These are phyloP conservation scores for Chironomus tentans DNA, from an alignment of 2,888 invertebrate genomes.

Conservation along the genomic window DNA sequence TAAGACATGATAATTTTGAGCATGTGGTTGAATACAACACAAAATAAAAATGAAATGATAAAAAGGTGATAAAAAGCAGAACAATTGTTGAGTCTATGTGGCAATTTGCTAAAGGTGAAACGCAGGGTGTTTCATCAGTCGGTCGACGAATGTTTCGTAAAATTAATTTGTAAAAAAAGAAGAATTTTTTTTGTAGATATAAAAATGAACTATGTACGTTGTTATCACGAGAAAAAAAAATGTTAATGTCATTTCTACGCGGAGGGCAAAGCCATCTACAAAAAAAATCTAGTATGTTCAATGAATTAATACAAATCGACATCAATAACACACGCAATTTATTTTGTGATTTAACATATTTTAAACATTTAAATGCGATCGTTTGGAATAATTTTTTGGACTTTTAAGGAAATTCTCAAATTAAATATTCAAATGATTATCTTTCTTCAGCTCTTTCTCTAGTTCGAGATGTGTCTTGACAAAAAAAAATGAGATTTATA, in stretches of 20 bases:
- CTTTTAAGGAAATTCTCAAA: neutral
- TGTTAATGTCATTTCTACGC: no score
- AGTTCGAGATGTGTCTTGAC: no score
- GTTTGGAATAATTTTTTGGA: neutral
- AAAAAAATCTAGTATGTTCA: neutral
- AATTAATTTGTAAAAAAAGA: no score
- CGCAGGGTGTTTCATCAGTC: neutral
- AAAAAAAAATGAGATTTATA: no score
- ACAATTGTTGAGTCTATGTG: neutral
- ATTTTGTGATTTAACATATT: constrained; percentile 7
- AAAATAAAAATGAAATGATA: neutral
- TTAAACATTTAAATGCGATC: constrained; percentile 16
- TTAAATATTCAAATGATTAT: neutral
- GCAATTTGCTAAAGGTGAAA: constrained; percentile 13
- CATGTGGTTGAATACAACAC: no score
- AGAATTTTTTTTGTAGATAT: no score
- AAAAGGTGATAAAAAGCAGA: constrained; percentile 17
- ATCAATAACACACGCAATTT: constrained; percentile 3
- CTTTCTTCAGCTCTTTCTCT: neutral
- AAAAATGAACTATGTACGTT: no score
- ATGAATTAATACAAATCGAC: constrained; percentile 12
- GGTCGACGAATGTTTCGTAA: no score
- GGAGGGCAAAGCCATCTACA: no score
- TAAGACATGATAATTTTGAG: no score
- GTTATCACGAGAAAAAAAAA: no score